Conservation (phyloP, 1,140 invertebrate genomes). For the Psix sp. region DNA sequence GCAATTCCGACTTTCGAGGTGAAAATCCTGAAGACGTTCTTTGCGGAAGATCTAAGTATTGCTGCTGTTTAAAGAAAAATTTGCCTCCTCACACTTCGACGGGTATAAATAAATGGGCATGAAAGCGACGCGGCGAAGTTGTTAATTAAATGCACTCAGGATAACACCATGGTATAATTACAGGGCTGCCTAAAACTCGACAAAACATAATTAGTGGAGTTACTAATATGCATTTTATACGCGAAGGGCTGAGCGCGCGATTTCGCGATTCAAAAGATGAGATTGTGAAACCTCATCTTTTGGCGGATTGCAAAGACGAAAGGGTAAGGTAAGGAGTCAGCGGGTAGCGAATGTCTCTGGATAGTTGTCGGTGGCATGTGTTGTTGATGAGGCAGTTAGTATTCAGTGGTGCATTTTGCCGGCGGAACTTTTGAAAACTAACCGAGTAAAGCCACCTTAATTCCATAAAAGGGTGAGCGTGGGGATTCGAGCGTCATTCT, state of each 20-base stretch:
- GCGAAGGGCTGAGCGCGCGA: slow-evolving; percentile 60
- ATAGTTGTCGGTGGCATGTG: slow-evolving; percentile 72
- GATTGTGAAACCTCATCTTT: slow-evolving; percentile 48
- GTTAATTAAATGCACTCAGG: slow-evolving; percentile 17
- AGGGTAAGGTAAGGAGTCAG: slow-evolving; percentile 58
- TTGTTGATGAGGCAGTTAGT: slow-evolving; percentile 77
- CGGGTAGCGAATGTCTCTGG: slow-evolving; percentile 64
- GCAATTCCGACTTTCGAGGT: no score
- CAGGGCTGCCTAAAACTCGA: slow-evolving; percentile 8
- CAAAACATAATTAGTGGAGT: slow-evolving; percentile 24
- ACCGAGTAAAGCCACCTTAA: slow-evolving; percentile 75
- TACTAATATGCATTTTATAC: slow-evolving; percentile 42
- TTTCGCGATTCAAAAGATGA: slow-evolving; percentile 73
- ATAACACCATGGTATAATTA: slow-evolving; percentile 10
- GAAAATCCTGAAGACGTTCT: no score
- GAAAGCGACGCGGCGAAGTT: background rate
- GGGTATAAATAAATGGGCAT: background rate
- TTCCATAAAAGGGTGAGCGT: slow-evolving; percentile 73
- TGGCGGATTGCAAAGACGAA: slow-evolving; percentile 46
- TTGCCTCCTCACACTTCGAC: no score
- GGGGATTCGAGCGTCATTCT: slow-evolving; percentile 70
- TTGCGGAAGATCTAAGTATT: no score
- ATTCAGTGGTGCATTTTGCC: slow-evolving; percentile 72
- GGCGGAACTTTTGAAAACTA: slow-evolving; percentile 75
- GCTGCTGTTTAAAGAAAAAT: background rate